phyloP scores from a whole-genome alignment of 1,140 invertebrate species.

The Pararge aegeria region DNA sequence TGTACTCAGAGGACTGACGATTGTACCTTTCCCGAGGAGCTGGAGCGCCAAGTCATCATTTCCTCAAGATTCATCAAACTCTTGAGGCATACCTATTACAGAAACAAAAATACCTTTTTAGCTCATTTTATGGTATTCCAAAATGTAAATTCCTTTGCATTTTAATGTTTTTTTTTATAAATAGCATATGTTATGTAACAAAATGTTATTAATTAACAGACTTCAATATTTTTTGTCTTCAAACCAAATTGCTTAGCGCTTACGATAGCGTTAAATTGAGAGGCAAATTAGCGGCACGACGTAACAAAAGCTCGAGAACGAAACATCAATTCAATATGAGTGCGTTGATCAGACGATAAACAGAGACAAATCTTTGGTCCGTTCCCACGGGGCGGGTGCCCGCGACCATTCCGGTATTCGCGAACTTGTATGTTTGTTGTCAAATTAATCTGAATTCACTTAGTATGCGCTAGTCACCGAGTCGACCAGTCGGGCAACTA shows the following conservation, averaged over 20 bases:
- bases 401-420: conserved; percentile 68
- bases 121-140: no score
- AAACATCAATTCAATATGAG: conserved; percentile 43
- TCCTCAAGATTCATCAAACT: no score
- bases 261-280: conserved; percentile 25
- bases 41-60: no score
- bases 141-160: no score
- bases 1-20: no score
- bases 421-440: conserved; percentile 75
- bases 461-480: conserved; percentile 52
- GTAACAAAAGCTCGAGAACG: conserved; percentile 24
- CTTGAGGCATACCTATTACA: no score
- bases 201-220: neutral
- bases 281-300: conserved; percentile 29
- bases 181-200: neutral
- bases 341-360: conserved; percentile 54
- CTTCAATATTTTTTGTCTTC: conserved; percentile 7
- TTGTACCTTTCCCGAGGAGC: no score
- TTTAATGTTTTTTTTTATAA: neutral
- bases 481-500: conserved; percentile 67
- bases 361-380: conserved; percentile 57
- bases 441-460: conserved; percentile 75
- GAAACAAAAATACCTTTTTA: no score
- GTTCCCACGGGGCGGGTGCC: conserved; percentile 73
- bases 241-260: conserved; percentile 4